These are phyloP conservation scores for Amphipyra tragopoginis DNA, from an alignment of 2,888 invertebrate species.

Conservation along the genomic window DNA sequence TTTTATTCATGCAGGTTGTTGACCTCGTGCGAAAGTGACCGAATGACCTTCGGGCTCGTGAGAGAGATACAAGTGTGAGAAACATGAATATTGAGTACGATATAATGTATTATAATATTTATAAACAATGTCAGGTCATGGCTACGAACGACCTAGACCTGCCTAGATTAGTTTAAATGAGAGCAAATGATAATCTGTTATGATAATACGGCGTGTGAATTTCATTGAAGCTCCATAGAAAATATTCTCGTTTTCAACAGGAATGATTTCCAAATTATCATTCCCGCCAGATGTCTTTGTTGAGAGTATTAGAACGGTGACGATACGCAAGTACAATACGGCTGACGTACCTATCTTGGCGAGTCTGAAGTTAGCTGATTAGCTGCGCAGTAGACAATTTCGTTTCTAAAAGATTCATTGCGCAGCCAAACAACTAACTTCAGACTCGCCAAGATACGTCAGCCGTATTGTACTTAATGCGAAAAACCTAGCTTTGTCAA, in stretches of 20 bases:
- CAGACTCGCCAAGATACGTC: no score
- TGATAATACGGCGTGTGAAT: neutral
- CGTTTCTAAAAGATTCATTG: no score
- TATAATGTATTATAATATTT: neutral
- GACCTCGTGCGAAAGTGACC: conserved; percentile 25
- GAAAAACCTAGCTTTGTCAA: no score
- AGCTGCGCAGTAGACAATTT: no score
- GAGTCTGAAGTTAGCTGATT: no score
- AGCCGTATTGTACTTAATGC: no score
- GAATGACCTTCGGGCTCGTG: conserved; percentile 17
- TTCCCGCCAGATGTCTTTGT: no score
- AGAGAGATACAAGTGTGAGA: conserved; percentile 21
- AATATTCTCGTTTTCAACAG: neutral
- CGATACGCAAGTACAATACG: no score
- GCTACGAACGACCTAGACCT: conserved; percentile 6
- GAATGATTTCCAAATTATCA: no score
- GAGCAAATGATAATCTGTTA: conserved; percentile 4
- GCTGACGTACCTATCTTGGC: no score
- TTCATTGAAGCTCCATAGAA: neutral
- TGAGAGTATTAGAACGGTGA: no score
- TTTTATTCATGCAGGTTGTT: conserved; percentile 15
- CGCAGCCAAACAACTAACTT: no score
- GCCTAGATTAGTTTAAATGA: neutral
- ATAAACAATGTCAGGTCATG: conserved; percentile 15
- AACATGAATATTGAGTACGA: conserved; percentile 4